Percentiles rank a stretch among this genome's conserved stretches.
Evolutionary conservation across 2,113 vertebrate genomes (phyloP).

Genomic region (Hymenochirus boettgeri): DNA sequence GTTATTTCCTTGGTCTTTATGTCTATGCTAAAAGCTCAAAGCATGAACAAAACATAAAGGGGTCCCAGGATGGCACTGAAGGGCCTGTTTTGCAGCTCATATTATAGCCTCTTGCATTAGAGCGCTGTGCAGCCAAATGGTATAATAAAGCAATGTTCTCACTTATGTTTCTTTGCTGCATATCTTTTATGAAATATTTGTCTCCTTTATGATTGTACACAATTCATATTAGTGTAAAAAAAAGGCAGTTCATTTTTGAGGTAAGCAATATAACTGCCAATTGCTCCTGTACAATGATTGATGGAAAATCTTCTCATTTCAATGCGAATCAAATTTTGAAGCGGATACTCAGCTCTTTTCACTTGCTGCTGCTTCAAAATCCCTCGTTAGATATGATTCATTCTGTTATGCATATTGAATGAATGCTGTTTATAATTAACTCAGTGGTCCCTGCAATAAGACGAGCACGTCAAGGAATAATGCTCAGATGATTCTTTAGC

Average conservation of each 20-base stretch:
- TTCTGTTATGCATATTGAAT: slow-evolving; percentile 12
- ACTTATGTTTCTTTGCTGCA: slow-evolving; percentile 30
- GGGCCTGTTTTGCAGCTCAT: slow-evolving; percentile 44
- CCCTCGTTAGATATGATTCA: slow-evolving; percentile 11
- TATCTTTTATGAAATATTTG: slow-evolving; percentile 35
- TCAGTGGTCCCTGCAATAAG: slow-evolving; percentile 9
- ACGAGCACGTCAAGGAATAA: background rate
- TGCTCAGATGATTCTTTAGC: background rate
- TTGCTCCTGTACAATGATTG: slow-evolving; percentile 31
- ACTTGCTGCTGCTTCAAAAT: slow-evolving; percentile 32
- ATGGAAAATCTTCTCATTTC: slow-evolving; percentile 17
- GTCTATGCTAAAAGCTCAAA: slow-evolving; percentile 55
- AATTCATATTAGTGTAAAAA: slow-evolving; percentile 30
- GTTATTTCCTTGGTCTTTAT: slow-evolving; percentile 57
- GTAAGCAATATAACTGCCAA: slow-evolving; percentile 8
- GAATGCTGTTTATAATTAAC: slow-evolving; percentile 25
- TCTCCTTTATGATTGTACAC: slow-evolving; percentile 26
- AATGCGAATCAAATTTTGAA: slow-evolving; percentile 23
- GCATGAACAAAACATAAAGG: slow-evolving; percentile 28
- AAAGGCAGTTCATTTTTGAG: slow-evolving; percentile 23
- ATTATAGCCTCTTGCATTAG: slow-evolving; percentile 39
- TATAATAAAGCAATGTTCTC: slow-evolving; percentile 46
- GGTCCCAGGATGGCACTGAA: slow-evolving; percentile 49
- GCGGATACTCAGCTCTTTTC: slow-evolving; percentile 31
- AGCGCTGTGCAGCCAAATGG: slow-evolving; percentile 50